phyloP scores from a whole-genome alignment of 2,888 invertebrate species.

The Diarsia mendica region DNA sequence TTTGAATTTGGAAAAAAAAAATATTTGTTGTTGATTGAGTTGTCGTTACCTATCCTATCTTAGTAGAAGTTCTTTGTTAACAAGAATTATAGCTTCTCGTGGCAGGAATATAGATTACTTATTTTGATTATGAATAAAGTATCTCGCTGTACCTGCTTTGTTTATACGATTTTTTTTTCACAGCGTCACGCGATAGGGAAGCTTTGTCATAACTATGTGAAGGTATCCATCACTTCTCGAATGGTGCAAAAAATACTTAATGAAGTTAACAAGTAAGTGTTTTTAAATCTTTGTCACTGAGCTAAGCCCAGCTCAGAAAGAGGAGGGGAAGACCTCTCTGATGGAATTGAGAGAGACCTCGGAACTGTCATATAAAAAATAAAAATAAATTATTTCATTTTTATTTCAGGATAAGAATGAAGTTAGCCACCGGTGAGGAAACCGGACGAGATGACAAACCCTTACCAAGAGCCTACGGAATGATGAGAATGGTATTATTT shows the following conservation, averaged over 20 bases:
- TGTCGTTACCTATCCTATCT: too few relatives aligned
- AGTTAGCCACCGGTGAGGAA: conserved; percentile 41
- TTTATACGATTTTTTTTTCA: background rate
- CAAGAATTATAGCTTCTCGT: too few relatives aligned
- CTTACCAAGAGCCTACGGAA: conserved; percentile 50
- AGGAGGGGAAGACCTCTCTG: too few relatives aligned
- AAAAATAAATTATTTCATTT: background rate
- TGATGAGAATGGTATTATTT: conserved; percentile 49
- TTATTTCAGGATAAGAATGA: conserved; percentile 46
- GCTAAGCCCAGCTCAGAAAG: too few relatives aligned
- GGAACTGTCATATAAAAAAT: too few relatives aligned
- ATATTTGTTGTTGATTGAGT: too few relatives aligned
- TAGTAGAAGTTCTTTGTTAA: too few relatives aligned
- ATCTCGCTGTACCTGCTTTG: background rate
- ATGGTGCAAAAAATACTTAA: conserved; percentile 47
- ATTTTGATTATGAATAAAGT: background rate
- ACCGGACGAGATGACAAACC: conserved; percentile 21
- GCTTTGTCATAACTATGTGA: conserved; percentile 24
- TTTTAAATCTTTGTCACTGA: too few relatives aligned
- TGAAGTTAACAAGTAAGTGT: conserved; percentile 42
- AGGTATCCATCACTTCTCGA: conserved; percentile 18
- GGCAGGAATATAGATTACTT: too few relatives aligned
- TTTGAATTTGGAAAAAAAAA: too few relatives aligned
- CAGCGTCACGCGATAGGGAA: conserved; percentile 26
- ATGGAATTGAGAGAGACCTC: too few relatives aligned